Conservation (phyloP, 92 coral and sea anemone species). For the Pocillopora meandrina region DNA sequence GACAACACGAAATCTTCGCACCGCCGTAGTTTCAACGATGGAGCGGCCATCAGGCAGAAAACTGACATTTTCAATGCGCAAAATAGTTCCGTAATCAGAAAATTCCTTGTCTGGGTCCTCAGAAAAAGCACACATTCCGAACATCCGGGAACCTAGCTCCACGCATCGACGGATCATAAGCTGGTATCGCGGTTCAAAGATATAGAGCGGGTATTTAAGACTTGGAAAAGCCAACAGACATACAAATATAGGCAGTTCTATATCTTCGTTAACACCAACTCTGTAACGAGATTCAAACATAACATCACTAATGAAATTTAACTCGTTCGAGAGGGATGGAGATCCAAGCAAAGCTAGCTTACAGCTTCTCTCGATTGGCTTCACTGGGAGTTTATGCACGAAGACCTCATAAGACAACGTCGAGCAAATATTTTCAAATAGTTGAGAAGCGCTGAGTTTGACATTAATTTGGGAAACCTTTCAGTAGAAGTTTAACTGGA, state of each 20-base stretch:
- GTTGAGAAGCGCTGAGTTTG: no score
- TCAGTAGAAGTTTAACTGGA: no score
- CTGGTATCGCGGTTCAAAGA: slow-evolving; percentile 85
- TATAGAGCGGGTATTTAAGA: slow-evolving; percentile 81
- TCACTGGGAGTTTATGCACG: no score
- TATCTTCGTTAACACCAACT: slow-evolving; percentile 18
- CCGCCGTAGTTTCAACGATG: slow-evolving; percentile 73
- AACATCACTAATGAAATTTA: background rate
- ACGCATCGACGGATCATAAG: slow-evolving; percentile 88
- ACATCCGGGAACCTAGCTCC: slow-evolving; percentile 83
- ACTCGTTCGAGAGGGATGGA: no score
- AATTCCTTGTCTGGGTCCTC: slow-evolving; percentile 58
- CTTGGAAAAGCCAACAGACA: slow-evolving; percentile 87
- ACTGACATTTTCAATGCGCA: slow-evolving; percentile 61
- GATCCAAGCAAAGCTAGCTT: no score
- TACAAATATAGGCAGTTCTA: slow-evolving; percentile 85
- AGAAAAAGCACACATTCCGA: slow-evolving; percentile 79
- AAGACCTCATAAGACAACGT: no score
- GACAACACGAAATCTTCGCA: slow-evolving; percentile 70
- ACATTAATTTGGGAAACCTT: no score
- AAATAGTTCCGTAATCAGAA: slow-evolving; percentile 81
- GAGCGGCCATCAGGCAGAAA: slow-evolving; percentile 87
- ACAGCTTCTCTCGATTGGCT: no score
- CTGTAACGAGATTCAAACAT: slow-evolving; percentile 30
- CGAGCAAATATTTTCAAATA: no score